Evolutionary conservation across 1,140 invertebrate species (phyloP).

Genomic region (Zophobas atratus): DNA sequence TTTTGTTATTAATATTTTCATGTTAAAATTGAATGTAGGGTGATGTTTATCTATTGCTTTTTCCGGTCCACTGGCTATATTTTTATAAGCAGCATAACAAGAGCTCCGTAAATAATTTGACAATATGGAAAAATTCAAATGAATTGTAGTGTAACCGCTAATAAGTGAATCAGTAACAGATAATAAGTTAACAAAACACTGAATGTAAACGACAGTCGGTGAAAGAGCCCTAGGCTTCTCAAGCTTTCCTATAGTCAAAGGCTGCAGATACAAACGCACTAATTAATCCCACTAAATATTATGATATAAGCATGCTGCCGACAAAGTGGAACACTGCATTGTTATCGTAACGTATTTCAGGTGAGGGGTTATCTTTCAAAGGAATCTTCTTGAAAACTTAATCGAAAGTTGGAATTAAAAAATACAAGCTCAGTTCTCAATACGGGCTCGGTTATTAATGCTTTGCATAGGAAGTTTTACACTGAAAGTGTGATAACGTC

Average conservation of each 20-base stretch:
- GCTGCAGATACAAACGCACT: conserved; percentile 49
- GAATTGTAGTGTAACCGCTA: conserved; percentile 3
- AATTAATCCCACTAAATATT: conserved; percentile 54
- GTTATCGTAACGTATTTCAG: conserved; percentile 28
- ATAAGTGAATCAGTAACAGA: background rate
- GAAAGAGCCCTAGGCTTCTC: conserved; percentile 19
- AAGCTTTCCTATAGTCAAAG: conserved; percentile 19
- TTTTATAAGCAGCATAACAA: background rate
- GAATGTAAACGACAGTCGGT: conserved; percentile 5
- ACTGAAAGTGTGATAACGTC: no score
- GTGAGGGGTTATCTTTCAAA: conserved; percentile 32
- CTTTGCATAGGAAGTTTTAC: no score
- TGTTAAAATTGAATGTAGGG: background rate
- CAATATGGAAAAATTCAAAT: background rate
- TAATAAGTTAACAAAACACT: conserved; percentile 30
- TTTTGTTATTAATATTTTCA: background rate
- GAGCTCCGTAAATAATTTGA: background rate
- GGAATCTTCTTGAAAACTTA: conserved; percentile 4
- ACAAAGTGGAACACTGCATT: conserved; percentile 35
- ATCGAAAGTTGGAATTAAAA: background rate
- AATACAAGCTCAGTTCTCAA: no score
- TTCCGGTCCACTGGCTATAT: background rate
- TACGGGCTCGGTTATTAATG: no score
- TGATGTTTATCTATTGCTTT: background rate
- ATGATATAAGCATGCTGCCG: conserved; percentile 42